phyloP scores from a whole-genome alignment of 2,888 invertebrate genomes.

The Ischnura elegans region DNA sequence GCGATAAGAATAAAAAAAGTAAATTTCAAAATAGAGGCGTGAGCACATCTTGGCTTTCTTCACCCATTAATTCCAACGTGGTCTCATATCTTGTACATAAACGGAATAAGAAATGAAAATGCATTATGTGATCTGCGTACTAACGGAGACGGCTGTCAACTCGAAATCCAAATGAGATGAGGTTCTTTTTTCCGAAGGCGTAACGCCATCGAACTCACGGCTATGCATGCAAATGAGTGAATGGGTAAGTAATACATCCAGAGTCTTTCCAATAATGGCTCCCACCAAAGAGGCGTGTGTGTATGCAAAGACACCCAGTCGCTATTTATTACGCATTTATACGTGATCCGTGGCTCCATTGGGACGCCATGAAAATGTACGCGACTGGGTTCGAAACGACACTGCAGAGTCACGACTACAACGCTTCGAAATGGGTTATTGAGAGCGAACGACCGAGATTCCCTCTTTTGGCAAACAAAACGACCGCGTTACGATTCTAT shows the following conservation, averaged over 20 bases:
- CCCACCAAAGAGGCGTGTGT: no score
- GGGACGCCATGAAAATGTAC: neutral
- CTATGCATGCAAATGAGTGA: neutral
- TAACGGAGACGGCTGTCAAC: neutral
- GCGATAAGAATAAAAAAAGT: neutral
- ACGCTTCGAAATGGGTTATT: neutral
- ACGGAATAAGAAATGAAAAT: neutral
- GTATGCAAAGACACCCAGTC: no score
- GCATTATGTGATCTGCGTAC: neutral
- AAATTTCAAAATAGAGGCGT: neutral
- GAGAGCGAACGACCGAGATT: neutral
- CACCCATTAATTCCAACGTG: neutral
- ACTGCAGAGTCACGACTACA: neutral
- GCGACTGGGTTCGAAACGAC: neutral
- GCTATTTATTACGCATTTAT: neutral
- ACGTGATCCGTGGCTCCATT: neutral
- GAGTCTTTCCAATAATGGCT: no score
- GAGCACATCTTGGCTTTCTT: neutral
- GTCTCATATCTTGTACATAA: neutral
- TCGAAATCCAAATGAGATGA: neutral
- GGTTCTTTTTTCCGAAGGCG: neutral
- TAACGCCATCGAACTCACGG: neutral
- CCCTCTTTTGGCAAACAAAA: neutral
- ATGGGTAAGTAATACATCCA: no score
- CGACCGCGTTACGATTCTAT: neutral